Base-by-base conservation (phyloP, 2,797 vertebrate genomes). In the Bovichtus variegatus region DNA sequence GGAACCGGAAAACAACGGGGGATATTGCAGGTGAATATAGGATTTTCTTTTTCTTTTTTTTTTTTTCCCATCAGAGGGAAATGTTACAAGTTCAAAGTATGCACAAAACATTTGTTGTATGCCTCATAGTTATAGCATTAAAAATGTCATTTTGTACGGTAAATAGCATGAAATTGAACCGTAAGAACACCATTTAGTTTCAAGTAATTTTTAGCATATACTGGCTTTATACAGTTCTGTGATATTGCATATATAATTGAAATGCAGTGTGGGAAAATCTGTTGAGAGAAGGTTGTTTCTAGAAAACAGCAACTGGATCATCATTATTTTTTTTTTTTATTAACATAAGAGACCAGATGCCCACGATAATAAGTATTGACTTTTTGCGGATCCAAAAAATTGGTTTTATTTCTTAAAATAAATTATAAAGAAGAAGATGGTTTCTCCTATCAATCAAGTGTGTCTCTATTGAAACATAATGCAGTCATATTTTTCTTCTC, bases 1-100 rank as follows among this genome's bases (percentile, higher is more conserved):
- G 66, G 78, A 87, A 77, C 61, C n/a, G 23, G 81, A 87, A 86
- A 87, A 72, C 43, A 64, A 74, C 11, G 1, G n/a, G 23, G 12
- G 34, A 25, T 55, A 64, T 41, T 5, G 11, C 47, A 50, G 59
- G 64, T 75, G 72, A 61, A 66, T 55, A 23, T 10, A 15, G 11
- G 2, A 29, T 18, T 40, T 49, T 23, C n/a, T 36, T 23, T 51
- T 23, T n/a, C 36, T 23, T n/a, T 36, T 23, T 51, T 23, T n/a
- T 36, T 23, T 51, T 11, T 13, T 51, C 23, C 21, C n/a, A n/a
- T 40, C 23, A 18, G 31, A 50, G 9, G 23, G 40, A 58, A 58
- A 69, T 46, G 12, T 11, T 12, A 51, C 29, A 34, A 36, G 16
- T 58, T 51, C 7, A 58, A 67, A 57, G 18, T 16, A 19, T 21